Percentiles rank a stretch among this genome's conserved stretches.
Conservation (phyloP, 2,888 invertebrate genomes). For the Apeira syringaria region DNA sequence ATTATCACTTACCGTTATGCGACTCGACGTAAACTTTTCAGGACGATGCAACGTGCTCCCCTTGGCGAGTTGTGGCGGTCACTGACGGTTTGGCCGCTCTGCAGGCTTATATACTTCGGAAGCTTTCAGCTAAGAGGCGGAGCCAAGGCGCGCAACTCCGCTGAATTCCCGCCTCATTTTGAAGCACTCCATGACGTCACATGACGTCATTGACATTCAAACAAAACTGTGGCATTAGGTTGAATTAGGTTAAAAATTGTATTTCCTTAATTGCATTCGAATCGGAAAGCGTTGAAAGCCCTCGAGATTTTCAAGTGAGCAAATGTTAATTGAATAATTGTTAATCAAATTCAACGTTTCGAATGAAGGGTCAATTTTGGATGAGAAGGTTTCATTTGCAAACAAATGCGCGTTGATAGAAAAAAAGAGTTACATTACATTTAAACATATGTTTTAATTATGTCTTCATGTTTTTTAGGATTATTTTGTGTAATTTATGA, state of each 20-base stretch:
- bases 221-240: background rate
- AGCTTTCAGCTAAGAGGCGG: conserved; percentile 55
- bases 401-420: background rate
- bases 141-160: conserved; percentile 45
- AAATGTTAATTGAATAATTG: conserved; percentile 4
- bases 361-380: conserved; percentile 2
- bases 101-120: conserved; percentile 60
- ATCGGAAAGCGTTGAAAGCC: conserved; percentile 7
- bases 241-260: background rate
- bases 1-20: conserved; percentile 70
- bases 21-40: conserved; percentile 66
- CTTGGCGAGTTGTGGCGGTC: conserved; percentile 36
- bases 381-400: background rate
- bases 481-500: too few relatives aligned
- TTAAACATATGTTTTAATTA: too few relatives aligned
- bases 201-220: conserved; percentile 34
- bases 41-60: conserved; percentile 31
- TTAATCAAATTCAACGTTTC: conserved; percentile 4
- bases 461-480: too few relatives aligned
- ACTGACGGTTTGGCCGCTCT: conserved; percentile 44
- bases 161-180: conserved; percentile 62
- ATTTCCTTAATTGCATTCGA: conserved; percentile 4
- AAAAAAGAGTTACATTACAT: too few relatives aligned
- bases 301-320: conserved; percentile 2
- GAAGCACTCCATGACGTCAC: conserved; percentile 56